Base-by-base conservation (phyloP, 2,888 invertebrate species). In the Eucriotettix oculatus region DNA sequence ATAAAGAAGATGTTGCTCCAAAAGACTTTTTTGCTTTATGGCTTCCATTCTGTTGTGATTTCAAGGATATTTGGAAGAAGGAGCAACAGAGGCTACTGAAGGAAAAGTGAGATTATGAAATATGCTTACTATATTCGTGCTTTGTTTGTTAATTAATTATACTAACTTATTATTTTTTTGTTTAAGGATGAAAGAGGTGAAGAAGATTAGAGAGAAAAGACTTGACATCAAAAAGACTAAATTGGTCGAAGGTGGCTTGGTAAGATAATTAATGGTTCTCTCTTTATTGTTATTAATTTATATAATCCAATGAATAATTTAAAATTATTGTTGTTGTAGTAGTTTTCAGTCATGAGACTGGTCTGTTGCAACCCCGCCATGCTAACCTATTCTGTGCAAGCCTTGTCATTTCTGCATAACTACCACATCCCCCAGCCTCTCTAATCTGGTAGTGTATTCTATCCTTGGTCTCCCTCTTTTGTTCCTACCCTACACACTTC, bases 11-110 rank as follows among this genome's bases (percentile, higher is more conserved):
- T 58, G 82, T 83, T 62, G 85, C 87, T 59, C 93, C 95, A 0
- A 87, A 88, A 69, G 90, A 93, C 68, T 96, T 96, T 73, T 96
- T 95, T 70, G 82, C 85, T 61, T 76, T 88, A 58, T 97, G 96
- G 96, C 80, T 85, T 9, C 80, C 85, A 60, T 97, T 97, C 76
- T 92, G 92, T 71, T 82, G 83, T 61, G 96, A 97, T 73, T 95
- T 96, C 71, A 95, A 94, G 74, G 92, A 92, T 71, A 87, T 93
- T 67, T 96, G 90, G 86, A 94, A 94, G 69, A 91, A 90, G 69
- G 95, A 96, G 72, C 86, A 93, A 67, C 86, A 90, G 67, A 79
- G 83, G 66, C 79, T 91, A 56, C 81, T 87, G 64, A 90, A 91
- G 74, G 88, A 90, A 75, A 85, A 85, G 90, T 90, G 76, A 77